Evolutionary conservation across 2,888 invertebrate species (phyloP).

Genomic region (Amiota mariae): DNA sequence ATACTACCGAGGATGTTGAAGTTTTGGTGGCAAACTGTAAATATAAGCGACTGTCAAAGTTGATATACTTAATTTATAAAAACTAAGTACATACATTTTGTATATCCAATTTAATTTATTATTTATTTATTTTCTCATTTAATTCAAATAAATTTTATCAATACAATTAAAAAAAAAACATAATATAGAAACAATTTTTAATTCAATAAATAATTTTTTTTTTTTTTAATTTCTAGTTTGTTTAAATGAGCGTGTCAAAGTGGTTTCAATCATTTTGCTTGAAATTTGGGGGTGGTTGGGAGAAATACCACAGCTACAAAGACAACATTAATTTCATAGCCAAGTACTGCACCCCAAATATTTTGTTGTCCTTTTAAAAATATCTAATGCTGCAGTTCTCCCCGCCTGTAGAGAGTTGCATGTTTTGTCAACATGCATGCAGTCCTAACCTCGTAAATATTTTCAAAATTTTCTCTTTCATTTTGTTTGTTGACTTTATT

Average conservation of each 20-base stretch:
- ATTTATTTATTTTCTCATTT: no score
- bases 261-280: conserved; percentile 2
- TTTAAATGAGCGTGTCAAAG: conserved; percentile 8
- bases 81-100: no score
- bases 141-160: no score
- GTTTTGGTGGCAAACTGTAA: neutral
- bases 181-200: no score
- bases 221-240: neutral
- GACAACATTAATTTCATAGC: neutral
- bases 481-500: conserved; percentile 60
- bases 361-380: neutral
- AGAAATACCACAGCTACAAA: neutral
- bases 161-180: no score
- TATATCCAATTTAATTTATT: no score
- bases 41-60: no score
- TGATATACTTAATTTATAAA: no score
- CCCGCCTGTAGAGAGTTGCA: neutral
- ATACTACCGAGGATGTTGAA: conserved; percentile 56
- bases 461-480: neutral
- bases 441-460: neutral
- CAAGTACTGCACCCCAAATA: conserved; percentile 3
- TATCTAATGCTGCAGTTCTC: neutral
- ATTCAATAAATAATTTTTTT: neutral
- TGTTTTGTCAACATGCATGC: conserved; percentile 18
- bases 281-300: neutral